phyloP scores from a whole-genome alignment of 2,797 vertebrate genomes.

The Lepidocolaptes lacrymiger region DNA sequence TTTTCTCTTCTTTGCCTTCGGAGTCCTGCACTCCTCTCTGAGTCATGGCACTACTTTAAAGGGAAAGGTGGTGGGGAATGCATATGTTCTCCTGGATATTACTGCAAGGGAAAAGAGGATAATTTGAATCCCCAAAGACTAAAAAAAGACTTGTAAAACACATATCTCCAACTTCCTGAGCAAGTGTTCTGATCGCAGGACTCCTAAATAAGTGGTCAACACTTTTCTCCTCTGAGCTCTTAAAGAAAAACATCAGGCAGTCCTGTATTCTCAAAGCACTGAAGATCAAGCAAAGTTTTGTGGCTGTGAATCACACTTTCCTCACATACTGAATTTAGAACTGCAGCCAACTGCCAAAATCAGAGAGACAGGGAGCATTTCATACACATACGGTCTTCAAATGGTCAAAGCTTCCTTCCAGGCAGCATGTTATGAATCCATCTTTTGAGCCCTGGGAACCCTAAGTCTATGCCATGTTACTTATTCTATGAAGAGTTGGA shows the following conservation, averaged over 20 bases:
- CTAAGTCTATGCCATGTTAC: neutral
- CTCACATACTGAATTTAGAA: neutral
- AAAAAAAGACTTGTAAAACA: neutral
- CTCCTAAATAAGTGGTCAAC: neutral
- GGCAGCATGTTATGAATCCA: neutral
- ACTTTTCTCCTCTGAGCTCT: neutral
- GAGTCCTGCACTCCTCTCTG: neutral
- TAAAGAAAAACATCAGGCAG: neutral
- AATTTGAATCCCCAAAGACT: neutral
- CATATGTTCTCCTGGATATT: neutral
- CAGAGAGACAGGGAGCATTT: neutral
- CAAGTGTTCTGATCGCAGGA: neutral
- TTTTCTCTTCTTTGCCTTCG: neutral
- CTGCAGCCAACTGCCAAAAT: neutral
- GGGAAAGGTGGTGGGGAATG: neutral
- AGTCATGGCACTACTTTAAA: neutral
- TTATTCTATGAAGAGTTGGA: neutral
- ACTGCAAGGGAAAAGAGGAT: neutral
- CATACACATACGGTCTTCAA: slow-evolving; percentile 22
- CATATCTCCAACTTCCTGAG: neutral
- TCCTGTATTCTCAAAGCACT: neutral
- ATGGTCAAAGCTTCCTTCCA: neutral
- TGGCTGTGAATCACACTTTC: slow-evolving; percentile 11
- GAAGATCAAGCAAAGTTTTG: neutral
- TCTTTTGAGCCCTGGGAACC: neutral